Evolutionary conservation across 1,140 invertebrate genomes (phyloP).

Genomic region (Akabosia matsudoensis): DNA sequence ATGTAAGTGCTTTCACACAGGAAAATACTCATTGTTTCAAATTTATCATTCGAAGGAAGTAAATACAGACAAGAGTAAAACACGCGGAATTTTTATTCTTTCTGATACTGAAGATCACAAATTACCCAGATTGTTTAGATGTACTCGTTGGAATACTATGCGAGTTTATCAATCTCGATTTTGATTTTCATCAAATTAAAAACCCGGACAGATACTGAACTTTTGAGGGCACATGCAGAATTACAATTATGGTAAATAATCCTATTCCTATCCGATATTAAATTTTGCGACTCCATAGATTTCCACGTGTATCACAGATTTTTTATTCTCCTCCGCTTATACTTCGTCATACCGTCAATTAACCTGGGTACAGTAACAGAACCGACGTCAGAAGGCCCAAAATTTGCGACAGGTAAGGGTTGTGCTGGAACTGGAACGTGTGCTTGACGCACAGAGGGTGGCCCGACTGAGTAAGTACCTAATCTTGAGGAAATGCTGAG

Average conservation of each 20-base stretch:
- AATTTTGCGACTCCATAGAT: conserved; percentile 14
- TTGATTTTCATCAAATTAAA: conserved; percentile 1
- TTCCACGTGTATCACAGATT: conserved; percentile 37
- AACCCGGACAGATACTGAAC: not conserved
- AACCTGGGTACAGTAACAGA: not conserved
- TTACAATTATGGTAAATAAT: not conserved
- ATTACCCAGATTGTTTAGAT: too few relatives aligned
- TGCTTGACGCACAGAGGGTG: not conserved
- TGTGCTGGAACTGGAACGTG: not conserved
- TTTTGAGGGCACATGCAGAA: not conserved
- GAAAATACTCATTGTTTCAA: too few relatives aligned
- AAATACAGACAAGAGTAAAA: too few relatives aligned
- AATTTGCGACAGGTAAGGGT: not conserved
- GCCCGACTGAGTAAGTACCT: not conserved
- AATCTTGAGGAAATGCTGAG: not conserved
- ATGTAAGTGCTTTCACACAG: too few relatives aligned
- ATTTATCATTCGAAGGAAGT: too few relatives aligned
- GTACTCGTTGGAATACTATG: too few relatives aligned
- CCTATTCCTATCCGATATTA: not conserved
- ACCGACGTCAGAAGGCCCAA: not conserved
- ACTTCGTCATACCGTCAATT: not conserved
- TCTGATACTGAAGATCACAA: too few relatives aligned
- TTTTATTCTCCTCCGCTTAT: conserved; percentile 34
- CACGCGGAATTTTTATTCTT: too few relatives aligned
- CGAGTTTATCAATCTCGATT: not conserved